Percentiles rank a stretch among this genome's conserved stretches.
Conservation (phyloP, 2,113 vertebrate species). For the Menidia beryllina region DNA sequence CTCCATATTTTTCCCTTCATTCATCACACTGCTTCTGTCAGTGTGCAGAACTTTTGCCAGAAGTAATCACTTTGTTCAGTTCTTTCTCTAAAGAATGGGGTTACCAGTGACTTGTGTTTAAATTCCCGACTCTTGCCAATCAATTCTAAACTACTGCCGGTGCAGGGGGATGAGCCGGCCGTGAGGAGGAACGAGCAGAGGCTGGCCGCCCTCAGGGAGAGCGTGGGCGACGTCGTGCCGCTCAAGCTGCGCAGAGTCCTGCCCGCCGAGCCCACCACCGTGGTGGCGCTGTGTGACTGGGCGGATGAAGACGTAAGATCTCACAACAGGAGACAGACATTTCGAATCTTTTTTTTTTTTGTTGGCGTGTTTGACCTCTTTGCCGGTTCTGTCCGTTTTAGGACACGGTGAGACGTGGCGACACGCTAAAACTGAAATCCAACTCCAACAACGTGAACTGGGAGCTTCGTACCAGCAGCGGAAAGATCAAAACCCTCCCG, state of each 20-base stretch:
- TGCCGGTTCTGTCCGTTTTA: conserved; percentile 44
- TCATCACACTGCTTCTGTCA: no score
- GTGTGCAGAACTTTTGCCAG: no score
- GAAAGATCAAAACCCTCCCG: conserved; percentile 82
- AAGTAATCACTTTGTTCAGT: no score
- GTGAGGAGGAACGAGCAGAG: conserved; percentile 86
- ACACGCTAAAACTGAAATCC: conserved; percentile 84
- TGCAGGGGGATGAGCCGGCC: conserved; percentile 87
- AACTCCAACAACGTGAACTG: conserved; percentile 85
- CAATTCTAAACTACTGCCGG: no score
- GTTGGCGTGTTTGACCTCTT: neutral
- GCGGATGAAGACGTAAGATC: conserved; percentile 82
- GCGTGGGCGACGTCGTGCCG: conserved; percentile 82
- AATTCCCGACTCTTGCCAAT: no score
- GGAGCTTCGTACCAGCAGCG: conserved; percentile 82
- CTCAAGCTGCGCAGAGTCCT: conserved; percentile 83
- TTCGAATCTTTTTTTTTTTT: neutral
- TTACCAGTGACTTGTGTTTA: neutral
- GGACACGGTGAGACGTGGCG: conserved; percentile 85
- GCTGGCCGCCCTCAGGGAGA: conserved; percentile 82
- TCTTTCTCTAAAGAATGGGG: no score
- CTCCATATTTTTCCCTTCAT: no score
- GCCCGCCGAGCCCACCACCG: conserved; percentile 71
- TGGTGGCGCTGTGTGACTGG: conserved; percentile 92
- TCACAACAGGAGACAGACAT: neutral